Evolutionary conservation across 2,113 vertebrate genomes (phyloP).

Genomic region (Hippoglossus stenolepis): DNA sequence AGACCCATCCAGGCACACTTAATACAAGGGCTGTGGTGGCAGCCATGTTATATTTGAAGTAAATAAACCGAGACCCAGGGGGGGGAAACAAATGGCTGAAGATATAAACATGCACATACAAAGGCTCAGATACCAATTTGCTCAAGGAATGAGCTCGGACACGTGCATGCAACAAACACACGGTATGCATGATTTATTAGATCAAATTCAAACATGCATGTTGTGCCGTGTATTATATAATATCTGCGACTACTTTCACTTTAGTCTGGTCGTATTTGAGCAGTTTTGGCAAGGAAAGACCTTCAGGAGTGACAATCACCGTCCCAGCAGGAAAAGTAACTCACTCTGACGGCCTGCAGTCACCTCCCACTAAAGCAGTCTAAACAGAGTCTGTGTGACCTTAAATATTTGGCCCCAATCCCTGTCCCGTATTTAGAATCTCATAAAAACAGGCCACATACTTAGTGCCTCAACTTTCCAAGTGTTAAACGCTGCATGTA

Average conservation of each 20-base stretch:
- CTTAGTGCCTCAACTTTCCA: background rate
- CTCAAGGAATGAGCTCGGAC: constrained; percentile 5
- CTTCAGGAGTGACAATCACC: background rate
- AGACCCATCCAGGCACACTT: constrained; percentile 28
- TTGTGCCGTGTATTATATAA: background rate
- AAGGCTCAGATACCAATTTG: constrained; percentile 7
- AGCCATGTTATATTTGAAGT: constrained; percentile 36
- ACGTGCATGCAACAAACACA: background rate
- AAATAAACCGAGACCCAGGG: constrained; percentile 44
- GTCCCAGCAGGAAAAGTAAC: background rate
- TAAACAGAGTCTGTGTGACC: constrained; percentile 11
- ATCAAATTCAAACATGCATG: constrained; percentile 9
- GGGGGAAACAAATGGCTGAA: constrained; percentile 21
- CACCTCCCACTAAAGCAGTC: constrained; percentile 6
- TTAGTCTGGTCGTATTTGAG: background rate
- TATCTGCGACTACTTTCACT: background rate
- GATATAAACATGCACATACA: constrained; percentile 51
- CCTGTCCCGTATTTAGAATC: background rate
- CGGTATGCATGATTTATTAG: background rate
- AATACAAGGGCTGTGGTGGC: too few relatives aligned
- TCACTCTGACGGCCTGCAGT: constrained; percentile 5
- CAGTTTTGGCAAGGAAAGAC: background rate
- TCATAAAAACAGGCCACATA: background rate
- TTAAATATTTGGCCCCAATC: constrained; percentile 3
- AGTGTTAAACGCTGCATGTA: too few relatives aligned